Conservation (phyloP, 2,888 invertebrate species). For the Sericinus montela region DNA sequence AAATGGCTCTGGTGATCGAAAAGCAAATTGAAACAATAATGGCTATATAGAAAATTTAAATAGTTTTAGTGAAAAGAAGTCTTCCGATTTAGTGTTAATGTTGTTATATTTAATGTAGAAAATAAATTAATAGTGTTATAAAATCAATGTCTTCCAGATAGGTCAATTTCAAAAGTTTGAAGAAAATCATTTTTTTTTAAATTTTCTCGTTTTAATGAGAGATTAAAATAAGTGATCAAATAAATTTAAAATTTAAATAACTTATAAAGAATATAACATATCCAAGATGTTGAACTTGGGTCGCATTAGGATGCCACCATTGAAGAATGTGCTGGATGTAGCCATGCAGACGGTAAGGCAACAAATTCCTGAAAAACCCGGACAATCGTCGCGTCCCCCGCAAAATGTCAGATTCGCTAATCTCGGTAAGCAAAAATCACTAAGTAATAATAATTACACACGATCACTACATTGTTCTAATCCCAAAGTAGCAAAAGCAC, state of each 20-base stretch:
- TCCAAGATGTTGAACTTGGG: conserved; percentile 64
- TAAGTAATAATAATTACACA: too few relatives aligned
- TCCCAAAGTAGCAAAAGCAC: too few relatives aligned
- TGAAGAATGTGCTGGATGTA: conserved; percentile 88
- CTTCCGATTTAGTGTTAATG: conserved; percentile 56
- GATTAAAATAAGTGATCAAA: conserved; percentile 2
- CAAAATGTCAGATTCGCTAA: conserved; percentile 78
- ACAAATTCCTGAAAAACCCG: conserved; percentile 84
- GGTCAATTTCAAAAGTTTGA: conserved; percentile 32
- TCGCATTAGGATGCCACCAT: conserved; percentile 83
- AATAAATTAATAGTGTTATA: conserved; percentile 23
- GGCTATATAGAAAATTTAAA: conserved; percentile 17
- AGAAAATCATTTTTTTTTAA: not conserved
- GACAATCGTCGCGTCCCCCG: conserved; percentile 68
- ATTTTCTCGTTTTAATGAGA: conserved; percentile 4
- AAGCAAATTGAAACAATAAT: conserved; percentile 19
- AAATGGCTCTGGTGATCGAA: conserved; percentile 48
- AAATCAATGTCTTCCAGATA: conserved; percentile 37
- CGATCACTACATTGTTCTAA: too few relatives aligned
- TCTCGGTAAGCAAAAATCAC: conserved; percentile 48
- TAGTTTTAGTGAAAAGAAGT: conserved; percentile 65
- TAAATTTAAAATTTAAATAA: too few relatives aligned
- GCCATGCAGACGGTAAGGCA: conserved; percentile 90
- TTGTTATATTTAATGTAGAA: conserved; percentile 17
- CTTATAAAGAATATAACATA: not conserved